Evolutionary conservation across 2,113 vertebrate species (phyloP).

Genomic region (Crotalus horridus): DNA sequence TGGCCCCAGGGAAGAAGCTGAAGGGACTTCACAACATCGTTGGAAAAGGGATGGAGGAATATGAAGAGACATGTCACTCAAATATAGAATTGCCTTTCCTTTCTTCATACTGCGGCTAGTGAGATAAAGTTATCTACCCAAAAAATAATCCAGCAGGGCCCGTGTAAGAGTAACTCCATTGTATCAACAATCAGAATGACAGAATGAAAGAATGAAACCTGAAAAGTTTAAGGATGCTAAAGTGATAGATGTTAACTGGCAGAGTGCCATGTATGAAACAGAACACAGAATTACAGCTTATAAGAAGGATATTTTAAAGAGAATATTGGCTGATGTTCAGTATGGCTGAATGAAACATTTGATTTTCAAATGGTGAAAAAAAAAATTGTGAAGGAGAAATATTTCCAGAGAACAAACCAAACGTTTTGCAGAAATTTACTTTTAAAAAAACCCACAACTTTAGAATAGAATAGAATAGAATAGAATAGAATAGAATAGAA

Average conservation of each 20-base stretch:
- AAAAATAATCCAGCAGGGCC: not conserved
- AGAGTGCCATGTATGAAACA: not conserved
- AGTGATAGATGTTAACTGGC: not conserved
- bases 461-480: no score
- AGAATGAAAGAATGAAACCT: not conserved
- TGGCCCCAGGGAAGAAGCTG: not conserved
- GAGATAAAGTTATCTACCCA: constrained; percentile 3
- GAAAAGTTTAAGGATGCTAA: not conserved
- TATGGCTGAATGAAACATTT: not conserved
- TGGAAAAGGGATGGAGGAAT: constrained; percentile 8
- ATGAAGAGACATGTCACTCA: not conserved
- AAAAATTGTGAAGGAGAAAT: not conserved
- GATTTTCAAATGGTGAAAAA: not conserved
- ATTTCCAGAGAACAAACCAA: not conserved
- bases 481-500: no score
- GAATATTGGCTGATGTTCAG: not conserved
- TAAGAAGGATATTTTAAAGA: not conserved
- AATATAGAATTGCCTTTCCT: not conserved
- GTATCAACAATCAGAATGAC: not conserved
- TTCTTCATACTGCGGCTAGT: not conserved
- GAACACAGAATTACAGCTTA: not conserved
- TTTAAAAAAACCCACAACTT: not conserved
- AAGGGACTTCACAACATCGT: not conserved
- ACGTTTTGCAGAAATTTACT: not conserved
- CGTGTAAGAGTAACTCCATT: not conserved